Percentiles rank a stretch among this genome's conserved stretches.
phyloP scores from a whole-genome alignment of 92 coral and sea anemone species.

The Parazoanthus swiftii region DNA sequence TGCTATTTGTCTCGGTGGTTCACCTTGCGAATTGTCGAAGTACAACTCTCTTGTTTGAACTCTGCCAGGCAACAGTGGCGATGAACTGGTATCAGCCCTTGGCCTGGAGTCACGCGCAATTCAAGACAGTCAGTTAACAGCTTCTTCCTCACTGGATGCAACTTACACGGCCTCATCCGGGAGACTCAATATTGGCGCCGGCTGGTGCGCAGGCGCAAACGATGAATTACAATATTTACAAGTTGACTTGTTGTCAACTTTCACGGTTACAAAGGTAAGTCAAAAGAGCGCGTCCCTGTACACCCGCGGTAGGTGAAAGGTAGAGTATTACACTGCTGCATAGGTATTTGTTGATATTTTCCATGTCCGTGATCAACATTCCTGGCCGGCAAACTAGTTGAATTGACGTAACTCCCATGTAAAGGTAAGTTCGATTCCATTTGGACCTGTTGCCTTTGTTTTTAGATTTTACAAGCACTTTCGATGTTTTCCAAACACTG shows the following conservation, averaged over 20 bases:
- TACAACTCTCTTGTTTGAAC: not conserved
- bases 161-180: conserved; percentile 31
- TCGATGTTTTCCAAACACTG: too few species aligned
- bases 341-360: too few species aligned
- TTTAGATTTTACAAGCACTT: too few species aligned
- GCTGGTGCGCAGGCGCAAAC: conserved; percentile 46
- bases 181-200: conserved; percentile 42
- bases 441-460: too few species aligned
- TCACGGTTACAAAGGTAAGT: conserved; percentile 40
- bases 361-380: too few species aligned
- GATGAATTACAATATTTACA: conserved; percentile 48
- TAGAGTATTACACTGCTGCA: too few species aligned
- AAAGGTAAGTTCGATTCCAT: too few species aligned
- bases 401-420: too few species aligned
- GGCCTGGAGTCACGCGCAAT: conserved; percentile 56
- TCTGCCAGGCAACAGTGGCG: not conserved
- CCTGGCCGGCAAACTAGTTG: too few species aligned
- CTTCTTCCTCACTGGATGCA: conserved; percentile 26
- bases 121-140: conserved; percentile 47
- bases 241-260: conserved; percentile 39
- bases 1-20: not conserved
- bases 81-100: conserved; percentile 12
- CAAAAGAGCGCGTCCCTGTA: not conserved
- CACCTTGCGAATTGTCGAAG: not conserved
- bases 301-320: not conserved